A percentile compares a stretch with the other conserved stretches of the same genome.
Conservation (phyloP, 2,113 vertebrate species). For the Entelurus aequoreus region DNA sequence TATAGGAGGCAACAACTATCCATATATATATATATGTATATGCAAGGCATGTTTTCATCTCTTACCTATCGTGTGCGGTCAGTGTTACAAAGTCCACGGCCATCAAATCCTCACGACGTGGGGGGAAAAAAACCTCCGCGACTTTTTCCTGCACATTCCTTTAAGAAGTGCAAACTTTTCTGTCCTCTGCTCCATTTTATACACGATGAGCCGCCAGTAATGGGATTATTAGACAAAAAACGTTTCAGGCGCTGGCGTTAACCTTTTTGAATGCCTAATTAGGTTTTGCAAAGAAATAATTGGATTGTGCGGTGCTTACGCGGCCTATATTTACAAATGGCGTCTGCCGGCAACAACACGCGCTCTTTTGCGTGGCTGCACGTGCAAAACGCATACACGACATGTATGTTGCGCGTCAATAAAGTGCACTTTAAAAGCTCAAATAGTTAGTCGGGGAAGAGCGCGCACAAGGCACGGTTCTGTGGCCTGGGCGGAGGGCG, state of each 20-base stretch:
- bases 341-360: slow-evolving; percentile 67
- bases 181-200: slow-evolving; percentile 99
- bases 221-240: slow-evolving; percentile 99
- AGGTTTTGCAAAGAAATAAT: slow-evolving; percentile 99
- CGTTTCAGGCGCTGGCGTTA: slow-evolving; percentile 99
- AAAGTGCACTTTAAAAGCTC: slow-evolving; percentile 59
- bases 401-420: slow-evolving; percentile 64
- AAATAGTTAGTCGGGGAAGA: slow-evolving; percentile 38
- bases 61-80: too few species aligned
- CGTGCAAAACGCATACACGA: slow-evolving; percentile 2
- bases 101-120: not conserved
- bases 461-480: too few species aligned
- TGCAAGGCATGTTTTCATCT: too few species aligned
- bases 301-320: slow-evolving; percentile 99
- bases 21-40: too few species aligned
- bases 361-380: not conserved
- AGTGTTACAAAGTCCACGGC: slow-evolving; percentile 33
- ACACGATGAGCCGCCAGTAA: slow-evolving; percentile 99
- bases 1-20: too few species aligned
- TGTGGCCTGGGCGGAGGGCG: slow-evolving; percentile 22
- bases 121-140: slow-evolving; percentile 28
- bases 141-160: slow-evolving; percentile 82
- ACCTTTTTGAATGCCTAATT: slow-evolving; percentile 99
- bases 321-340: slow-evolving; percentile 98
- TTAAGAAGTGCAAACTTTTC: slow-evolving; percentile 99